Conservation (phyloP, 1,140 invertebrate species). For the Heliothis virescens region DNA sequence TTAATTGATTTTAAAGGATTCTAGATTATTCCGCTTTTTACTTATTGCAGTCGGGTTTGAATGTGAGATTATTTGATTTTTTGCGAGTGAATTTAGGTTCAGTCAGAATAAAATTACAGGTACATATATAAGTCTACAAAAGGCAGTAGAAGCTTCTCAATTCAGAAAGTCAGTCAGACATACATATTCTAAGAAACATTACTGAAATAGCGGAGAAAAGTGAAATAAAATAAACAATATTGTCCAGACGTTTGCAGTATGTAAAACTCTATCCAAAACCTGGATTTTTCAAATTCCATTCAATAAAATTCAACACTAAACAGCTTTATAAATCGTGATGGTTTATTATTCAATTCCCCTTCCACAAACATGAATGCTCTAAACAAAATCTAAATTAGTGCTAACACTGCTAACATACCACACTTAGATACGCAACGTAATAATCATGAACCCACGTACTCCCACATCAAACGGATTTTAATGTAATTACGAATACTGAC, state of each 20-base stretch:
- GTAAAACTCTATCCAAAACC: too few relatives aligned
- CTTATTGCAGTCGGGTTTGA: too few relatives aligned
- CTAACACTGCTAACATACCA: slow-evolving; percentile 1
- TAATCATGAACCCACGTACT: slow-evolving; percentile 12
- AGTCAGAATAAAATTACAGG: too few relatives aligned
- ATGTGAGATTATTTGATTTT: too few relatives aligned
- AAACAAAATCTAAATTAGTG: slow-evolving; percentile 2
- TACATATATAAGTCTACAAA: too few relatives aligned
- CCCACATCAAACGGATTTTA: background rate
- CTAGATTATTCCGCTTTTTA: too few relatives aligned
- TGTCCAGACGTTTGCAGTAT: background rate
- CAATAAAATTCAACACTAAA: background rate
- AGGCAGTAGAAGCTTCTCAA: too few relatives aligned
- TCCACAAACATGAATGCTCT: background rate
- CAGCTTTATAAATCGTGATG: slow-evolving; percentile 1
- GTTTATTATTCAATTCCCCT: background rate
- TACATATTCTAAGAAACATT: too few relatives aligned
- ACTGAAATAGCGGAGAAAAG: too few relatives aligned
- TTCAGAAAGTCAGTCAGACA: too few relatives aligned
- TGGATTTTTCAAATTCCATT: background rate
- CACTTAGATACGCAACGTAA: slow-evolving; percentile 27
- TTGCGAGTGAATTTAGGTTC: too few relatives aligned
- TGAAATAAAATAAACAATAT: background rate
- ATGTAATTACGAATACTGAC: background rate
- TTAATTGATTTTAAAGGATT: too few relatives aligned